Percentiles rank a stretch among this genome's conserved stretches.
Evolutionary conservation across 2,888 invertebrate species (phyloP).

Genomic region (Rhagonycha lutea): DNA sequence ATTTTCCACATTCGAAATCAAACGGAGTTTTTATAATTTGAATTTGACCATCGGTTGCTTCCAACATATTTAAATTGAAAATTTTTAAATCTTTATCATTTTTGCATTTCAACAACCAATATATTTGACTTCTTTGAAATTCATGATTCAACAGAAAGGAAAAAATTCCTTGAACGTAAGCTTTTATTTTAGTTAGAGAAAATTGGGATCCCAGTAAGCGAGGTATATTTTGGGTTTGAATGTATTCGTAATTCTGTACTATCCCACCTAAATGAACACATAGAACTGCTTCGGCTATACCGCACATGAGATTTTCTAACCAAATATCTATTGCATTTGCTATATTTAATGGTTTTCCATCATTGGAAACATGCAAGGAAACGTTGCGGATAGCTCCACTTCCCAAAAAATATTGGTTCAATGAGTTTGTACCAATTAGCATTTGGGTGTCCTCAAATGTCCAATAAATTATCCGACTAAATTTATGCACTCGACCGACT

Average conservation of each 20-base stretch:
- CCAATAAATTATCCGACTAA: conserved; percentile 87
- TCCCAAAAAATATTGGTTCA: conserved; percentile 82
- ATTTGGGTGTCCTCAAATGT: conserved; percentile 95
- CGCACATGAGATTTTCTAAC: conserved; percentile 96
- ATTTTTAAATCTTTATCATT: conserved; percentile 92
- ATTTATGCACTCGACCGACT: conserved; percentile 67
- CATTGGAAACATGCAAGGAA: conserved; percentile 83
- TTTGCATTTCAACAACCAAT: conserved; percentile 94
- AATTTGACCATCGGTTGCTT: conserved; percentile 61
- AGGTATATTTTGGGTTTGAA: conserved; percentile 94
- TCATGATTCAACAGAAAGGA: conserved; percentile 91
- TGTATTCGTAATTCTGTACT: conserved; percentile 89
- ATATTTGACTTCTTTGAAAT: conserved; percentile 94
- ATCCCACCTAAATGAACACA: conserved; percentile 90
- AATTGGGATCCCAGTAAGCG: conserved; percentile 82
- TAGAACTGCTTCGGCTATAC: conserved; percentile 96
- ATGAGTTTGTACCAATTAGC: conserved; percentile 93
- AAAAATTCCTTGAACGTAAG: conserved; percentile 91
- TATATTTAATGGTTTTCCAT: conserved; percentile 88
- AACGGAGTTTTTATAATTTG: conserved; percentile 79
- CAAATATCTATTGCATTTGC: conserved; percentile 92
- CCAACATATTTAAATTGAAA: conserved; percentile 88
- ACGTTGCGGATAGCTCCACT: conserved; percentile 90
- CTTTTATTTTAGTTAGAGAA: conserved; percentile 83
- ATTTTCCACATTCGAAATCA: conserved; percentile 89